A percentile compares a stretch with the other conserved stretches of the same genome.
These are phyloP conservation scores for Luscinia megarhynchos DNA, from an alignment of 2,797 vertebrate genomes.

Conservation along the genomic window DNA sequence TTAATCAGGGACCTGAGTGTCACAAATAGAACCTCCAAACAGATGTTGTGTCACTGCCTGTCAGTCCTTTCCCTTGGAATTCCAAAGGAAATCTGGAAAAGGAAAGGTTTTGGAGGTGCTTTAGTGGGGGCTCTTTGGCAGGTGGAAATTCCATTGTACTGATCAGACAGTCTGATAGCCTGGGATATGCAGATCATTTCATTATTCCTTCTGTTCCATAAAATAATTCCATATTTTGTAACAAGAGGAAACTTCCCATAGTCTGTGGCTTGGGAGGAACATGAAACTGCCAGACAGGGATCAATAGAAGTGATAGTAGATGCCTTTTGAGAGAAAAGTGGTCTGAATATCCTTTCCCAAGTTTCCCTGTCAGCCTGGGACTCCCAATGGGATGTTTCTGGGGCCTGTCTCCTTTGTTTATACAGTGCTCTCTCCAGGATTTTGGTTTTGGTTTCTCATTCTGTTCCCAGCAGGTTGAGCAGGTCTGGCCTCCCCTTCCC, in stretches of 20 bases:
- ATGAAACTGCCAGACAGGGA: neutral
- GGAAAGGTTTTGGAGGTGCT: neutral
- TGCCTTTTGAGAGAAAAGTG: neutral
- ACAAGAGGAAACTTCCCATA: neutral
- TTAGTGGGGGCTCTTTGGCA: neutral
- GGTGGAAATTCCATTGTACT: neutral
- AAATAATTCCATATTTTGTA: neutral
- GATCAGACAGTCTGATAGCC: neutral
- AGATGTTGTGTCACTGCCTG: too few species aligned
- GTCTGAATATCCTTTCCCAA: neutral
- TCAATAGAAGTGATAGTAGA: neutral
- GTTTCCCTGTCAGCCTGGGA: neutral
- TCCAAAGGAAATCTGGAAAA: neutral
- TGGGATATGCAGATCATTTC: neutral
- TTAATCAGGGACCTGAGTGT: neutral
- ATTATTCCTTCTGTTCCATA: neutral
- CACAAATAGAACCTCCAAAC: neutral
- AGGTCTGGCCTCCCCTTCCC: neutral
- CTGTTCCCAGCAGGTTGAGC: neutral
- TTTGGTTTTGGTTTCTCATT: neutral
- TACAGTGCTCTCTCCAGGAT: neutral
- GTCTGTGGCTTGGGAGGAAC: neutral
- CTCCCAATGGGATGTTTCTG: neutral
- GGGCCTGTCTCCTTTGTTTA: neutral
- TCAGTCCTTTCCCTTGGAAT: neutral